Percentiles rank a stretch among this genome's conserved stretches.
These are phyloP conservation scores for Dasyprocta punctata DNA, from an alignment of 2,113 vertebrate genomes.

Conservation along the genomic window DNA sequence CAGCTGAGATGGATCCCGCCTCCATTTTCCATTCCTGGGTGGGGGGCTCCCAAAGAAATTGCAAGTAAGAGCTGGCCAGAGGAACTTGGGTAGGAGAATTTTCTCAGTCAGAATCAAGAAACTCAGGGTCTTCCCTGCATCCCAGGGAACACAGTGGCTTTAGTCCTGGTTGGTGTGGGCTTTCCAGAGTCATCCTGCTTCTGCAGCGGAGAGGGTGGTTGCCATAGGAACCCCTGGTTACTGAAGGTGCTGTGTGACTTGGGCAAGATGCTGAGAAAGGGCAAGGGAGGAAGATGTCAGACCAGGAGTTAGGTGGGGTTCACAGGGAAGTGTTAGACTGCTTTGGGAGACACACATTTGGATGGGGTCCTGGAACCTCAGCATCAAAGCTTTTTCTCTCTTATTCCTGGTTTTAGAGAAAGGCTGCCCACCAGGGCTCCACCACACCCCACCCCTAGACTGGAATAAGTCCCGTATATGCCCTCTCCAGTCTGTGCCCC, in stretches of 20 bases:
- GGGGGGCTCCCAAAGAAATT: neutral
- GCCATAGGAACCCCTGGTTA: slow-evolving; percentile 4
- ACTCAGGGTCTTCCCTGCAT: neutral
- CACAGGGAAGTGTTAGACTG: neutral
- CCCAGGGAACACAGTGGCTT: neutral
- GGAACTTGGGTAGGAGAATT: neutral
- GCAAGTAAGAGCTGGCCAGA: neutral
- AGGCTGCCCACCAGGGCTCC: neutral
- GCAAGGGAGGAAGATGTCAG: neutral
- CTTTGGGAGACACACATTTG: neutral
- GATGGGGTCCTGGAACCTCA: neutral
- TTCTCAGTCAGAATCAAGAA: neutral
- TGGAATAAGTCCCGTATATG: neutral
- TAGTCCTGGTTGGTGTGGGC: neutral
- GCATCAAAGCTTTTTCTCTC: neutral
- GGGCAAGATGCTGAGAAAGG: neutral
- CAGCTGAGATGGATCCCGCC: neutral
- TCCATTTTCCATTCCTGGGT: neutral
- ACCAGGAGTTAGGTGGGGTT: neutral
- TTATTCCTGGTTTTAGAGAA: neutral
- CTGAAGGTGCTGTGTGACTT: neutral
- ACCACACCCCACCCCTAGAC: too few relatives aligned
- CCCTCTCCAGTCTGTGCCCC: neutral
- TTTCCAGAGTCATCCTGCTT: neutral
- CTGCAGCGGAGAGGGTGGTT: neutral